Base-by-base conservation (phyloP, 2,113 vertebrate species). In the Acanthisitta chloris region DNA sequence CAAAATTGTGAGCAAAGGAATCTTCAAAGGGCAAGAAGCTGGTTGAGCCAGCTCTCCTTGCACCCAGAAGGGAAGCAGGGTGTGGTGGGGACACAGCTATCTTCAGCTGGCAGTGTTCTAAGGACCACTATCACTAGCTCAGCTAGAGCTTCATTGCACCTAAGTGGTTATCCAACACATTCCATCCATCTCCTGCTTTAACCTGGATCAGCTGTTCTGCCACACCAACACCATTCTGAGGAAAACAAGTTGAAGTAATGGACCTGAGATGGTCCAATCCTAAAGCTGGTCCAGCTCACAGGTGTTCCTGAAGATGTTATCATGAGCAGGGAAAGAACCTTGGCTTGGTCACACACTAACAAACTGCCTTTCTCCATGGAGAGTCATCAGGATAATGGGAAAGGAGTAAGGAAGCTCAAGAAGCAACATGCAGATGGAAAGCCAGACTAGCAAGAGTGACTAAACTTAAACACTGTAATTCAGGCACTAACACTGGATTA, bases 11-110 rank as follows among this genome's bases (percentile, higher is more conserved):
- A 95, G 70, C 84, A 91, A 62, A 90, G 34, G 26, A 58, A 43
- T 40, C 90, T 94, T 95, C 87, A 96, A 90, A 97, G 62, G 11
- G 45, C 9, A 48, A 67, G 57, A 65, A 91, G 96, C 93, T 94
- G 78, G 95, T 97, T 85, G 45, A 91, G 89, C 93, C 74, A 95
- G 94, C 78, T 91, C 69, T 33, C 58, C 40, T 1, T 66, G 54
- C 81, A 93, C 65, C 82, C 72, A 83, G 66, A 15, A 87, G 73
- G 61, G 43, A 74, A 54, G 87, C 6, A 28, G 92, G 93, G 96
- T 73, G 94, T 92, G 93, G 94, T 82, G 83, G 76, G 82, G 46
- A 45, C 59, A 25, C 12, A 49, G 74, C 84, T 95, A 95, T 93
- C 93, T 95, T 16, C 90, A 71, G 62, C 70, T 70, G 46, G 46